phyloP scores from a whole-genome alignment of 2,888 invertebrate species.

The Lordiphosa andalusiaca region DNA sequence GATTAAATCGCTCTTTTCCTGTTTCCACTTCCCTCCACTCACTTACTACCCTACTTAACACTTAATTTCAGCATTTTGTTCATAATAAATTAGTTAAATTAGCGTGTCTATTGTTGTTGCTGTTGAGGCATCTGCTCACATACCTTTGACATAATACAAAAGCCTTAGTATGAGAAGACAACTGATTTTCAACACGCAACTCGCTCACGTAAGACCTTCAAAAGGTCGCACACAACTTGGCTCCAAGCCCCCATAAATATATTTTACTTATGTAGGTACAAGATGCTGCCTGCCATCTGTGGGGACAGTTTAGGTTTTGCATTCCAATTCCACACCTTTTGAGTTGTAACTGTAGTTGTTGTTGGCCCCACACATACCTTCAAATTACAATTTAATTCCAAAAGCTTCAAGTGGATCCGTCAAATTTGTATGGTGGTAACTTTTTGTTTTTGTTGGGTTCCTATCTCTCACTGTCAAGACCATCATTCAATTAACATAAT shows the following conservation, averaged over 20 bases:
- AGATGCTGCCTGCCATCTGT: constrained; percentile 24
- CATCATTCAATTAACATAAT: constrained; percentile 75
- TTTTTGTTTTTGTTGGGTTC: constrained; percentile 37
- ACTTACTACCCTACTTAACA: constrained; percentile 2
- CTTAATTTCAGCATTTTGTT: constrained; percentile 36
- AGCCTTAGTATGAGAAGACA: constrained; percentile 10
- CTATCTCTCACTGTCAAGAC: constrained; percentile 77
- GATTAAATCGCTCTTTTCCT: constrained; percentile 19
- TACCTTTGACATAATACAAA: constrained; percentile 21
- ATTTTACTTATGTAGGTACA: background rate
- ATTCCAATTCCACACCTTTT: constrained; percentile 40
- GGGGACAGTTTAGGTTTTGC: constrained; percentile 34
- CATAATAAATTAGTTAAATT: constrained; percentile 71
- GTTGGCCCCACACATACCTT: constrained; percentile 34
- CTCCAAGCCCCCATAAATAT: constrained; percentile 16
- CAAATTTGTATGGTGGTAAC: constrained; percentile 36
- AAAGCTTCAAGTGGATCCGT: constrained; percentile 46
- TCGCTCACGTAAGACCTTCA: constrained; percentile 73
- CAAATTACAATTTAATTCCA: constrained; percentile 74
- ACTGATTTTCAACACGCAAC: constrained; percentile 26
- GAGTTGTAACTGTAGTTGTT: constrained; percentile 1
- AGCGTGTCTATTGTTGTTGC: constrained; percentile 45
- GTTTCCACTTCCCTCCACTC: constrained; percentile 13
- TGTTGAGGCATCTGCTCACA: constrained; percentile 5
- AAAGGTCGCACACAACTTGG: constrained; percentile 49